These are phyloP conservation scores for Halichoeres trimaculatus DNA, from an alignment of 2,113 vertebrate genomes.

Conservation along the genomic window DNA sequence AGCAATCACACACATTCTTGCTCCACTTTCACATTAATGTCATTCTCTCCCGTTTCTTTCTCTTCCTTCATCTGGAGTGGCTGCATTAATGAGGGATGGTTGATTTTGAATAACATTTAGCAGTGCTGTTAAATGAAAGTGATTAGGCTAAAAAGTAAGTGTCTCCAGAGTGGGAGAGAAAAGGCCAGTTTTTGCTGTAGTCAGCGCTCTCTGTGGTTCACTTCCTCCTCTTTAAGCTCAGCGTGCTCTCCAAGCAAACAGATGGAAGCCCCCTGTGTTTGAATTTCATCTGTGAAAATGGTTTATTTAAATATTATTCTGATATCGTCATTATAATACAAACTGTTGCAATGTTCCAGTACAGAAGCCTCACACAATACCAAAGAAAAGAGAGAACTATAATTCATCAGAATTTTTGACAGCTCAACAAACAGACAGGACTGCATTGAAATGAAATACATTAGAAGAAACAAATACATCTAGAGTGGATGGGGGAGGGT, in stretches of 20 bases:
- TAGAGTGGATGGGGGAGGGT: slow-evolving; percentile 42
- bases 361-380: slow-evolving; percentile 77
- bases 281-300: slow-evolving; percentile 79
- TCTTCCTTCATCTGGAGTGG: background rate
- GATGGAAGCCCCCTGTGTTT: slow-evolving; percentile 62
- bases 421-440: slow-evolving; percentile 75
- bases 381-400: slow-evolving; percentile 68
- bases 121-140: slow-evolving; percentile 12
- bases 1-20: background rate
- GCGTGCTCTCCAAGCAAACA: slow-evolving; percentile 47
- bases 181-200: slow-evolving; percentile 2
- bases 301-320: slow-evolving; percentile 79
- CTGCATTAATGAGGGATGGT: background rate
- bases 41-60: background rate
- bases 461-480: slow-evolving; percentile 73
- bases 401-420: slow-evolving; percentile 62
- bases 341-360: slow-evolving; percentile 77
- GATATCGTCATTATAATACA: slow-evolving; percentile 76
- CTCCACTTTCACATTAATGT: background rate
- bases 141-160: slow-evolving; percentile 19
- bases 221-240: background rate
- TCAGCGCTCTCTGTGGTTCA: slow-evolving; percentile 35
- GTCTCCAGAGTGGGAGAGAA: slow-evolving; percentile 27
- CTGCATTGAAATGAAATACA: slow-evolving; percentile 70
- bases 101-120: slow-evolving; percentile 10